These are phyloP conservation scores for Exocentrus adspersus DNA, from an alignment of 2,888 invertebrate genomes.

Conservation along the genomic window DNA sequence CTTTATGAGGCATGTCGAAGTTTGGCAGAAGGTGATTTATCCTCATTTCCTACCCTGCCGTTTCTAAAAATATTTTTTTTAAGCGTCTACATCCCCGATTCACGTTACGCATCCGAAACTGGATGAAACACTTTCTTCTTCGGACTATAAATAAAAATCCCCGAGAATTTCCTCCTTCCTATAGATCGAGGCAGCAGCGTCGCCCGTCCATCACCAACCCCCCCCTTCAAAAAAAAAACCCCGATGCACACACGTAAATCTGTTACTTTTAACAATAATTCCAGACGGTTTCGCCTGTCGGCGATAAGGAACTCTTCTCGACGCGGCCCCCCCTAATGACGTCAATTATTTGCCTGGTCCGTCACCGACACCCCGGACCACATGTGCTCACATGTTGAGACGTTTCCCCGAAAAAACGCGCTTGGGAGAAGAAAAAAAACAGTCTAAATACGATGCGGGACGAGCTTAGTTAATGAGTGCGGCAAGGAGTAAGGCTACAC, in stretches of 20 bases:
- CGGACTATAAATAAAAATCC: not conserved
- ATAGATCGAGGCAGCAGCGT: no score
- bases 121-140: no score
- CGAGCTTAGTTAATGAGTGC: conserved; percentile 57
- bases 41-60: no score
- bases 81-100: no score
- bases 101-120: no score
- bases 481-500: conserved; percentile 53
- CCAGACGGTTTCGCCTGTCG: not conserved
- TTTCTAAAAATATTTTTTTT: no score
- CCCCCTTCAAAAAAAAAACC: not conserved
- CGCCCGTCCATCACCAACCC: not conserved
- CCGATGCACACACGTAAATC: not conserved
- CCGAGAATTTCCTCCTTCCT: not conserved
- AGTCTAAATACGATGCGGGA: conserved; percentile 56
- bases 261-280: not conserved
- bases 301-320: conserved; percentile 20
- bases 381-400: conserved; percentile 59
- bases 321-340: conserved; percentile 52
- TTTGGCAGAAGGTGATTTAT: no score
- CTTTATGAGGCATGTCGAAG: no score
- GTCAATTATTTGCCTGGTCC: conserved; percentile 54
- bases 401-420: conserved; percentile 50
- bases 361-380: conserved; percentile 55
- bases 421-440: no score